Percentiles rank a stretch among this genome's conserved stretches.
Evolutionary conservation across 1,140 invertebrate species (phyloP).

Genomic region (Euwallacea similis): DNA sequence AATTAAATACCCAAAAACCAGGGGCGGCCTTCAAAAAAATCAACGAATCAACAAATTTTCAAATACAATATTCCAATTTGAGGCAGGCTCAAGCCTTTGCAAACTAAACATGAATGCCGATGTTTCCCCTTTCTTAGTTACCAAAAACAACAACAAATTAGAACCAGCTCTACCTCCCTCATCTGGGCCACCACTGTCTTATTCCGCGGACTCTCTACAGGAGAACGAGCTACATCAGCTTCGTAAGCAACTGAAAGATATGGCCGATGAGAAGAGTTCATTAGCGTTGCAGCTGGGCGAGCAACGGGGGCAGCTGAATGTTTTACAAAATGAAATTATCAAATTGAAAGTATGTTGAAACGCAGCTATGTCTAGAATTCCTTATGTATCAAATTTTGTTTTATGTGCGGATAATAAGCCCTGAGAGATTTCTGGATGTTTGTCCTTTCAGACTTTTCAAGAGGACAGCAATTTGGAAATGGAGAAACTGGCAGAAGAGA

Average conservation of each 20-base stretch:
- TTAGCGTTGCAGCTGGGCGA: constrained; percentile 59
- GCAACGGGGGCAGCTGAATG: constrained; percentile 56
- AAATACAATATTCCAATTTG: too few species aligned
- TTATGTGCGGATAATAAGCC: too few species aligned
- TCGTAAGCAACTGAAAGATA: constrained; percentile 55
- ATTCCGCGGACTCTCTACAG: constrained; percentile 54
- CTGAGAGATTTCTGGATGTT: too few species aligned
- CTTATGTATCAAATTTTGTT: not conserved
- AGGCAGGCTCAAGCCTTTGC: too few species aligned
- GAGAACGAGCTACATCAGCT: constrained; percentile 54
- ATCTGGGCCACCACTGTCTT: constrained; percentile 36
- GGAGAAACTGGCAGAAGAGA: constrained; percentile 71
- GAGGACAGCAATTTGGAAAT: constrained; percentile 67
- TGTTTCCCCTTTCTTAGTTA: constrained; percentile 1
- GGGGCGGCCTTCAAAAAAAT: too few species aligned
- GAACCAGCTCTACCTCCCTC: constrained; percentile 21
- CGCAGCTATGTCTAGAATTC: not conserved
- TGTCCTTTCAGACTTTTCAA: constrained; percentile 48
- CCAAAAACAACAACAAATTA: constrained; percentile 47
- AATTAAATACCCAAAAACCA: too few species aligned
- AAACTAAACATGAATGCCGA: too few species aligned
- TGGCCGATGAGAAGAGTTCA: constrained; percentile 57
- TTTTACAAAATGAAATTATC: constrained; percentile 56
- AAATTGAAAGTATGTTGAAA: constrained; percentile 56
- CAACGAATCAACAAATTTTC: too few species aligned